A percentile compares a stretch with the other conserved stretches of the same genome.
Evolutionary conservation across 2,113 vertebrate genomes (phyloP).

Genomic region (Mirounga angustirostris): DNA sequence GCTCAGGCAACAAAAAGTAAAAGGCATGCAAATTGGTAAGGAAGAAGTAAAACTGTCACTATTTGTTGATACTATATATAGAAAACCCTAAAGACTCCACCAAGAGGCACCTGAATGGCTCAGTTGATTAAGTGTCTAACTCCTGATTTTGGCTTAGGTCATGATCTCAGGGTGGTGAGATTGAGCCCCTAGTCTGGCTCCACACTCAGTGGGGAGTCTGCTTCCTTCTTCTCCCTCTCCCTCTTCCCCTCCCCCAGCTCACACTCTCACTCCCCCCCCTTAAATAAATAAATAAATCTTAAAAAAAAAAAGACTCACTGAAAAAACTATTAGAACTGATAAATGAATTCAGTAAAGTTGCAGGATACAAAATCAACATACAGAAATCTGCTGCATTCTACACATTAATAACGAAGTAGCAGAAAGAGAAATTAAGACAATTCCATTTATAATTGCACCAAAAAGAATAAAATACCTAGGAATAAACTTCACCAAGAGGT

Average conservation of each 20-base stretch:
- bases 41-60: not conserved
- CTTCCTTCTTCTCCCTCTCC: not conserved
- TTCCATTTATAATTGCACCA: not conserved
- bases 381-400: not conserved
- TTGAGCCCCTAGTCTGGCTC: not conserved
- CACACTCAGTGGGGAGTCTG: not conserved
- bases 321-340: not conserved
- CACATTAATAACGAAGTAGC: not conserved
- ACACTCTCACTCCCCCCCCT: too few relatives aligned
- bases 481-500: not conserved
- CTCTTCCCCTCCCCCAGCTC: not conserved
- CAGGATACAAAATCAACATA: not conserved
- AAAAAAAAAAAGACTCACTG: not conserved
- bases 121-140: not conserved
- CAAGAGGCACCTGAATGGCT: not conserved
- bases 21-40: not conserved
- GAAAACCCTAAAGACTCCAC: not conserved
- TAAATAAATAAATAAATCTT: not conserved
- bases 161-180: not conserved
- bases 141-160: not conserved
- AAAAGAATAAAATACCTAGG: not conserved
- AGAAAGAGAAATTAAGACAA: not conserved
- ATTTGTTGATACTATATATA: not conserved
- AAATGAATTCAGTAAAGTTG: not conserved
- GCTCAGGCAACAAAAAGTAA: not conserved